phyloP scores from a whole-genome alignment of 92 coral and sea anemone species.

The Umimayanthus chanpuru region DNA sequence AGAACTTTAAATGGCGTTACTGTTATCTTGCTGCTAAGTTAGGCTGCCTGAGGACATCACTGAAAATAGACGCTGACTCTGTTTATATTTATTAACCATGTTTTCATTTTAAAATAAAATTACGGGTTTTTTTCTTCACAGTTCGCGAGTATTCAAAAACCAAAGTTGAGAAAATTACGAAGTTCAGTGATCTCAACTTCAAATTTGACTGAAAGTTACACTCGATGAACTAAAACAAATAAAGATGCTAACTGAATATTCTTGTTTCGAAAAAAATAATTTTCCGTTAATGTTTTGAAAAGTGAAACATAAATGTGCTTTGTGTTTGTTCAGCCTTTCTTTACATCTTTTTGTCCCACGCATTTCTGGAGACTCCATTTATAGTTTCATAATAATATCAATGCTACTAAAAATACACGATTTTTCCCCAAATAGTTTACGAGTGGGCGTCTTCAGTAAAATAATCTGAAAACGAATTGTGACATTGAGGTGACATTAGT shows the following conservation, averaged over 20 bases:
- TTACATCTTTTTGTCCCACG: not conserved
- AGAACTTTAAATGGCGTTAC: too few species aligned
- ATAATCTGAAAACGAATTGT: not conserved
- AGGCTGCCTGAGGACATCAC: too few species aligned
- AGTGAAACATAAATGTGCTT: conserved; percentile 6
- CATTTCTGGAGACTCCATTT: not conserved
- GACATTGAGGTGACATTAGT: not conserved
- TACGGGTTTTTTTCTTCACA: too few species aligned
- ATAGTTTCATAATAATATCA: not conserved
- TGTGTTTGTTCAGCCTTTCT: not conserved
- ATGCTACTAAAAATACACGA: not conserved
- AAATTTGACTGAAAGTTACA: too few species aligned
- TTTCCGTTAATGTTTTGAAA: conserved; percentile 33
- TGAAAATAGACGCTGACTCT: too few species aligned
- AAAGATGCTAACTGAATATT: not conserved
- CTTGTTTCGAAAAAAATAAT: not conserved
- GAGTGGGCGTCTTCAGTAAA: not conserved
- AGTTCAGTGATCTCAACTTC: too few species aligned
- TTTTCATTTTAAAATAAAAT: too few species aligned
- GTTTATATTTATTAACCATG: too few species aligned
- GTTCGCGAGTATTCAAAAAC: too few species aligned
- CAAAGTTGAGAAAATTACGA: too few species aligned
- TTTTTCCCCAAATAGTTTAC: not conserved
- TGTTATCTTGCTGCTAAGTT: too few species aligned
- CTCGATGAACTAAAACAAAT: too few species aligned